Conservation (phyloP, 1,140 invertebrate species). For the Halesus radiatus region DNA sequence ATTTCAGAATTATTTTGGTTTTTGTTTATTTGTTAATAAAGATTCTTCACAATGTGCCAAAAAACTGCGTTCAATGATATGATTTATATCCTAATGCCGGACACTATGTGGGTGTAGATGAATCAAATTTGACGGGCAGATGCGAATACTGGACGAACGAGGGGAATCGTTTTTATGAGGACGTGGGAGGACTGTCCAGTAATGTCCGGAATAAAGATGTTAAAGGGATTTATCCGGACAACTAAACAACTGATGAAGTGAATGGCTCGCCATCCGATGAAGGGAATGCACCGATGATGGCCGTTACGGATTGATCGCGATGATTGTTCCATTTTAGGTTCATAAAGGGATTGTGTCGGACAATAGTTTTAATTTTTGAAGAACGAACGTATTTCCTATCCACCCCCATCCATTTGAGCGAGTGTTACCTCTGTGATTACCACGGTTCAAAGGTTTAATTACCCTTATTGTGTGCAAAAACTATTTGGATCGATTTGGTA, state of each 20-base stretch:
- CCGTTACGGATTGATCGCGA: constrained; percentile 40
- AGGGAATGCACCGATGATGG: constrained; percentile 16
- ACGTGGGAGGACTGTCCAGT: constrained; percentile 33
- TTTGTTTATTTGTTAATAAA: neutral
- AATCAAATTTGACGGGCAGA: constrained; percentile 38
- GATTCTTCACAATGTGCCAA: neutral
- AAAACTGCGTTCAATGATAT: neutral
- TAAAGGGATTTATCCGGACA: constrained; percentile 37
- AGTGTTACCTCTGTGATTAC: neutral
- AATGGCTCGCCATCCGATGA: neutral
- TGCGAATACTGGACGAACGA: constrained; percentile 6
- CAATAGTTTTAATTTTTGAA: constrained; percentile 40
- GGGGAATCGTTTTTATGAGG: constrained; percentile 25
- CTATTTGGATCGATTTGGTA: too few relatives aligned
- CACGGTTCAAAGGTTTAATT: neutral
- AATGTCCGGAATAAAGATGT: constrained; percentile 40
- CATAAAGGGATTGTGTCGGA: constrained; percentile 11
- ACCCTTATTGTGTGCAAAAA: neutral
- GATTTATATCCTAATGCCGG: neutral
- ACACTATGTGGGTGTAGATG: constrained; percentile 30
- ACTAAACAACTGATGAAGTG: constrained; percentile 12
- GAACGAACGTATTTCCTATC: neutral
- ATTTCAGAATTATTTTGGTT: too few relatives aligned
- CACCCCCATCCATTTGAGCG: neutral
- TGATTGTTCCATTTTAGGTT: constrained; percentile 28